Evolutionary conservation across 2,797 vertebrate species (phyloP).

Genomic region (Gastrophryne carolinensis): DNA sequence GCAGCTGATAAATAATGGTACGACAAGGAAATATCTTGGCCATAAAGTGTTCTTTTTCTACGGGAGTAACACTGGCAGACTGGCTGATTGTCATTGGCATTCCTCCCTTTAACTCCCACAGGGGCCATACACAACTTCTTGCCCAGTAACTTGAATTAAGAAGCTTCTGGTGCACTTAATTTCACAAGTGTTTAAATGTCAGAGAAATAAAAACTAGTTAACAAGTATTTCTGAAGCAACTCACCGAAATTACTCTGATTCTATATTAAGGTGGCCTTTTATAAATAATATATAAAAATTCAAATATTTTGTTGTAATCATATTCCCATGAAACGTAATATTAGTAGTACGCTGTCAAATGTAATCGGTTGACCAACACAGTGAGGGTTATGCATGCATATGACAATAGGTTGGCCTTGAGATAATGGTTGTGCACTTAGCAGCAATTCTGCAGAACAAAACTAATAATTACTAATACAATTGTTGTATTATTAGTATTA

Average conservation of each 20-base stretch:
- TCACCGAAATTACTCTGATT: no score
- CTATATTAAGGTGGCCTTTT: no score
- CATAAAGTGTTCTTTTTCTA: constrained; percentile 23
- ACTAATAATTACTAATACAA: no score
- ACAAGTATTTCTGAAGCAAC: background rate
- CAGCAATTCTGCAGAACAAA: no score
- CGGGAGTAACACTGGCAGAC: background rate
- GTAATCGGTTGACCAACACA: no score
- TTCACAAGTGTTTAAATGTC: constrained; percentile 33
- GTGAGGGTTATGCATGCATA: no score
- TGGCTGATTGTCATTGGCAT: constrained; percentile 25
- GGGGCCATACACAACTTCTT: constrained; percentile 12
- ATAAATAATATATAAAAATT: background rate
- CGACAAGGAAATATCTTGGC: constrained; percentile 19
- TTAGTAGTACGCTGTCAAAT: no score
- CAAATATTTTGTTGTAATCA: background rate
- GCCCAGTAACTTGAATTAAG: constrained; percentile 32
- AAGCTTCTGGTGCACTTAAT: constrained; percentile 34
- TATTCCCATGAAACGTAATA: no score
- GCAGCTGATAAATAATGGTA: constrained; percentile 32
- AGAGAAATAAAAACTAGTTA: constrained; percentile 32
- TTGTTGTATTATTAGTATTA: no score
- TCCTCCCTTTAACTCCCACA: constrained; percentile 20
- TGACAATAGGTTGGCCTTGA: no score
- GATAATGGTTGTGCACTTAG: no score